Conservation (phyloP, 2,888 invertebrate genomes). For the Morinoia aosen region DNA sequence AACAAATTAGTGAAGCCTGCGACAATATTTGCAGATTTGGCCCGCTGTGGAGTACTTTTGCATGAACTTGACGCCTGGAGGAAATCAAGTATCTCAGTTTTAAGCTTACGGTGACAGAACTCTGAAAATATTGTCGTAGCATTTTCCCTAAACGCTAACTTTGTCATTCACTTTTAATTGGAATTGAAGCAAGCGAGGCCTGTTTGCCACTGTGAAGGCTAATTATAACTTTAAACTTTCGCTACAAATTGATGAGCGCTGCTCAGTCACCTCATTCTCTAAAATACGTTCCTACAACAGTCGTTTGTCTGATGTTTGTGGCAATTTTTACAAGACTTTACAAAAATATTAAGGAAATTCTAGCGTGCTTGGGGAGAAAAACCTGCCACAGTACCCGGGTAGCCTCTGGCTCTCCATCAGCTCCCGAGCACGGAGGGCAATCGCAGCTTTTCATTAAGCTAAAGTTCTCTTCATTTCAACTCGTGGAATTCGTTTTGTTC, state of each 20-base stretch:
- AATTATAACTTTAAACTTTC: background rate
- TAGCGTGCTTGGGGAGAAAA: background rate
- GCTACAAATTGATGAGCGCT: background rate
- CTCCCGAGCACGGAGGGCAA: background rate
- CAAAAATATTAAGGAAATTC: background rate
- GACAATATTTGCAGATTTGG: background rate
- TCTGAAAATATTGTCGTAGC: background rate
- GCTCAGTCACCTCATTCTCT: background rate
- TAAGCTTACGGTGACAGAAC: background rate
- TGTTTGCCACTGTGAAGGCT: background rate
- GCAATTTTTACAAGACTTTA: background rate
- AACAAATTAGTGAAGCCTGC: background rate
- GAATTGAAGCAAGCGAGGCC: background rate
- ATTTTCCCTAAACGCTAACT: background rate
- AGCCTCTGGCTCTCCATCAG: background rate
- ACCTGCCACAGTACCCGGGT: background rate
- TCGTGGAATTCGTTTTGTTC: slow-evolving; percentile 25
- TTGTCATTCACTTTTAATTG: background rate
- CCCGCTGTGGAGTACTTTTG: background rate
- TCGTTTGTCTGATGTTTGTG: background rate
- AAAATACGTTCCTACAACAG: background rate
- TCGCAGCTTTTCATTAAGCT: background rate
- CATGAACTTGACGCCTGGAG: background rate
- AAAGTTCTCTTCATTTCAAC: slow-evolving; percentile 5
- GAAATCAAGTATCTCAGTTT: background rate